A percentile compares a stretch with the other conserved stretches of the same genome.
These are phyloP conservation scores for Lasius fuliginosus DNA, from an alignment of 2,888 invertebrate species.

Conservation along the genomic window DNA sequence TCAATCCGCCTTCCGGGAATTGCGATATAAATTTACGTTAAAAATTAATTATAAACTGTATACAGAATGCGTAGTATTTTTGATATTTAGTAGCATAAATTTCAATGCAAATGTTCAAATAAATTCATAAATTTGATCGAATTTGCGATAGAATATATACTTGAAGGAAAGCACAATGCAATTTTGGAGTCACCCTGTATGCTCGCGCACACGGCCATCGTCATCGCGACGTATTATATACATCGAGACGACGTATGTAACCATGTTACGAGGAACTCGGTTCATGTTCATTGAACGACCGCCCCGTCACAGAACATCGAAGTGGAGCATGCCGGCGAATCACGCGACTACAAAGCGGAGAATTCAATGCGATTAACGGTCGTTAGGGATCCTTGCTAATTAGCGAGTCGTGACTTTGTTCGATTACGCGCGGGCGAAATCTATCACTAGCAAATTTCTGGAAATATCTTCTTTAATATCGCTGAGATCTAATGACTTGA, in stretches of 20 bases:
- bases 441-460: slow-evolving; percentile 13
- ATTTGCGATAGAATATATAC: not conserved
- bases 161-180: not conserved
- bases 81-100: not conserved
- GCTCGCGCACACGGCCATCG: not conserved
- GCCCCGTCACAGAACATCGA: slow-evolving; percentile 58
- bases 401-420: slow-evolving; percentile 55
- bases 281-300: slow-evolving; percentile 9
- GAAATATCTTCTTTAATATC: slow-evolving; percentile 44
- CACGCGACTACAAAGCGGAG: slow-evolving; percentile 51
- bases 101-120: not conserved
- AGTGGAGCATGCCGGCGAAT: slow-evolving; percentile 66
- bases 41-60: not conserved
- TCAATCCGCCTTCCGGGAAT: not conserved
- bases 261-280: slow-evolving; percentile 46
- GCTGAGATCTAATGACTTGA: not conserved
- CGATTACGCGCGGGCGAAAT: slow-evolving; percentile 23
- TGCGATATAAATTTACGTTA: not conserved
- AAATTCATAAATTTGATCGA: not conserved
- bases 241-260: slow-evolving; percentile 28
- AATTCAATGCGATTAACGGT: slow-evolving; percentile 70
- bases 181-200: slow-evolving; percentile 33
- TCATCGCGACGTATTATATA: slow-evolving; percentile 28
- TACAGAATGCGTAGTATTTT: not conserved
- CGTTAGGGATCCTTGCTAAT: slow-evolving; percentile 66